A percentile compares a stretch with the other conserved stretches of the same genome.
Evolutionary conservation across 2,797 vertebrate genomes (phyloP).

Genomic region (Pseudocheirus occidentalis): DNA sequence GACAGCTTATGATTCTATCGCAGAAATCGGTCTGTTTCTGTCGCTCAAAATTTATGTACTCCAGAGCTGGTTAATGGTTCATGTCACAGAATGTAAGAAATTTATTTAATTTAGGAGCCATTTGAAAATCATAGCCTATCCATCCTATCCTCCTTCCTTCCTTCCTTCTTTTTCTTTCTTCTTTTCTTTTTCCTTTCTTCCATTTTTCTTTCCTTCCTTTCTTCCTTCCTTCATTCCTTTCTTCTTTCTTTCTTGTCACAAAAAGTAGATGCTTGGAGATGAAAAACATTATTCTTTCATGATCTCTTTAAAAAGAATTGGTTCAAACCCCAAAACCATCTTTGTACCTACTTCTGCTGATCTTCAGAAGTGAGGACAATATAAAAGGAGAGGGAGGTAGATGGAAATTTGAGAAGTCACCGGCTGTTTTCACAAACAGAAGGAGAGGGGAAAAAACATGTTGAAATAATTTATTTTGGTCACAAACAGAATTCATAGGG

Average conservation of each 20-base stretch:
- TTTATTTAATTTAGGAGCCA: not conserved
- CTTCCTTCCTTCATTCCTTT: not conserved
- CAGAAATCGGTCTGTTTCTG: not conserved
- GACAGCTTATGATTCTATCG: not conserved
- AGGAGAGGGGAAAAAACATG: not conserved
- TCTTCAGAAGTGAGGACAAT: not conserved
- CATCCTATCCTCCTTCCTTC: not conserved
- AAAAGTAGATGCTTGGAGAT: not conserved
- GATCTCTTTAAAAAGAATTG: not conserved
- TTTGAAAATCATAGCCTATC: not conserved
- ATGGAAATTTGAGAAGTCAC: not conserved
- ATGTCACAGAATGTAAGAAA: not conserved
- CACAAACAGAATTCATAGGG: constrained; percentile 63
- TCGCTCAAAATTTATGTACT: not conserved
- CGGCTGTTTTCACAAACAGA: constrained; percentile 68
- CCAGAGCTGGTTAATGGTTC: not conserved
- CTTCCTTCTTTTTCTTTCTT: not conserved
- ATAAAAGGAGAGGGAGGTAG: not conserved
- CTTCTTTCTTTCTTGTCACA: not conserved
- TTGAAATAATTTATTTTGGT: constrained; percentile 65
- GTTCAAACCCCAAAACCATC: not conserved
- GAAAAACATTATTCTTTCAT: not conserved
- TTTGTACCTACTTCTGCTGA: constrained; percentile 20
- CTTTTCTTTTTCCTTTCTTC: too few species aligned
- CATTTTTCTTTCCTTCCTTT: not conserved